Evolutionary conservation across 2,113 vertebrate species (phyloP), one percentile per base, ranked within the genome.

Genomic region (Gasterosteus aculeatus): DNA sequence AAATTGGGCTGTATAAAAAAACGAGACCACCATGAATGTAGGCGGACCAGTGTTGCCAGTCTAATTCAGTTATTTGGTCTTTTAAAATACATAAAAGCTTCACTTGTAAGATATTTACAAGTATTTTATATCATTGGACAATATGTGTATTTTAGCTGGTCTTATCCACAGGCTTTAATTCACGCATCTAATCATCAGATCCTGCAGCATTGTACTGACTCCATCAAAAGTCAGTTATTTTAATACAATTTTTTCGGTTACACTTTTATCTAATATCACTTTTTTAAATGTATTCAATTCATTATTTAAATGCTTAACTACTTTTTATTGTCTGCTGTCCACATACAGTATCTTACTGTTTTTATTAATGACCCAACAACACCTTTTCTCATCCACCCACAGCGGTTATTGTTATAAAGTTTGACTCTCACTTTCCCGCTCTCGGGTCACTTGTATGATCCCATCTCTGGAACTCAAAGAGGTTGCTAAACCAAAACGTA

Each of bases 321-420:
- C n/a, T n/a, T n/a, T n/a, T n/a, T n/a, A n/a, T n/a, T n/a, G n/a
- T n/a, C n/a, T n/a, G n/a, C n/a, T n/a, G n/a, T n/a, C n/a, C 35
- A 61, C 39, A 71, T 26, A 49, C 15, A n/a, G 26, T 72, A 51
- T 54, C 63, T 44, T n/a, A n/a, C n/a, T n/a, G 66, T 29, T 75
- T 9, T 71, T 71, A 77, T 69, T 54, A 79, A 57, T 77, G 72
- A 82, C 64, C 71, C 67, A 72, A n/a, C 49, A 56, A 2, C 58
- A 33, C 11, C 10, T 35, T 75, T 64, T 59, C n/a, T 87, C 72
- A 61, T 65, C 76, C 68, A 72, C 5, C 56, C 72, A 33, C 46
- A 65, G 18, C 10, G 0, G 56, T 72, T 8, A 10, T 39, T 66
- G 44, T 65, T 26, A 26, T 26, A 26, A 26, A 68, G 51, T 42